These are phyloP conservation scores for Emydoidea blandingii DNA, from an alignment of 2,797 vertebrate species.

Conservation along the genomic window DNA sequence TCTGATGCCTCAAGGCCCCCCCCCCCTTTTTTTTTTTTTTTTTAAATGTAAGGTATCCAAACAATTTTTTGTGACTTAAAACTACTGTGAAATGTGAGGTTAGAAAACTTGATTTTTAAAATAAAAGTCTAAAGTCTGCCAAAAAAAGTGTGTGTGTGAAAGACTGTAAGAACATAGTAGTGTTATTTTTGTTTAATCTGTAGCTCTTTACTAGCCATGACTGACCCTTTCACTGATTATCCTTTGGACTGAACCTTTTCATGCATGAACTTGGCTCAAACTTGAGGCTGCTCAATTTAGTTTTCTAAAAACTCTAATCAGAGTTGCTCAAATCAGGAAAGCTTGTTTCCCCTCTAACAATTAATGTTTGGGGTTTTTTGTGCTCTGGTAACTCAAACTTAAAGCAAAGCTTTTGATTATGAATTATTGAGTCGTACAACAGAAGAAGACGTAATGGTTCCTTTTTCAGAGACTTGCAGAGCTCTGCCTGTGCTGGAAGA, in stretches of 20 bases:
- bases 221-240: neutral
- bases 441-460: neutral
- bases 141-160: neutral
- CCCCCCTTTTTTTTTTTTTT: neutral
- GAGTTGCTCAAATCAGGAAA: neutral
- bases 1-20: neutral
- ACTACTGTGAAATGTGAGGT: neutral
- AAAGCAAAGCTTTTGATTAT: neutral
- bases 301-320: neutral
- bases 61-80: neutral
- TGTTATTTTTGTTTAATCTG: neutral
- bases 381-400: neutral
- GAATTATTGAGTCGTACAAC: neutral
- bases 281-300: neutral
- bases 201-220: neutral
- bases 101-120: neutral
- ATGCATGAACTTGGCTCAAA: neutral
- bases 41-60: neutral
- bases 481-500: slow-evolving; percentile 9
- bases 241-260: neutral
- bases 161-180: neutral
- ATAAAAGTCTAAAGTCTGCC: neutral
- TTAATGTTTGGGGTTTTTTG: neutral
- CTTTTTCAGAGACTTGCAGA: neutral
- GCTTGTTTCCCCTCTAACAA: neutral